Percentiles rank a stretch among this genome's conserved stretches.
Evolutionary conservation across 2,888 invertebrate species (phyloP).

Genomic region (Toxonevra muliebris): DNA sequence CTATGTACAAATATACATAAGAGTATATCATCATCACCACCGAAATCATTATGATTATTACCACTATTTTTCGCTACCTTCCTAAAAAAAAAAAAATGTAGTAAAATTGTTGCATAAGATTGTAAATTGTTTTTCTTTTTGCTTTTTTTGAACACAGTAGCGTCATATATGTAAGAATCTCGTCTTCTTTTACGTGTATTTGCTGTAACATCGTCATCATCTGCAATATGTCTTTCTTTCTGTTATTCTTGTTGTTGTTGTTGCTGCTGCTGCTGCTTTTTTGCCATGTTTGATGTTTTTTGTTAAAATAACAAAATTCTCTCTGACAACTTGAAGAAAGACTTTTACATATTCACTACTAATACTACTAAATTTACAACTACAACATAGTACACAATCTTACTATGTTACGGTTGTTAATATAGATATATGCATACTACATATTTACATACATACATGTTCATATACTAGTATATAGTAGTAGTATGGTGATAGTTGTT

Average conservation of each 20-base stretch:
- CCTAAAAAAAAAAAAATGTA: too few relatives aligned
- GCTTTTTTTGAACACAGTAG: not conserved
- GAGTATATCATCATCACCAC: not conserved
- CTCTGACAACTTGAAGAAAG: not conserved
- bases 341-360: too few relatives aligned
- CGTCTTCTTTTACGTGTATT: conserved; percentile 11
- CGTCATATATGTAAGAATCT: not conserved
- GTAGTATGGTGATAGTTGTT: conserved; percentile 17
- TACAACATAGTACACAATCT: too few relatives aligned
- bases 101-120: too few relatives aligned
- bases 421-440: not conserved
- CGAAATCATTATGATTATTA: not conserved
- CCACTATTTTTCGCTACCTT: conserved; percentile 10
- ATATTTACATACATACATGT: not conserved
- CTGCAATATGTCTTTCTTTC: conserved; percentile 27
- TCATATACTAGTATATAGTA: not conserved
- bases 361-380: too few relatives aligned
- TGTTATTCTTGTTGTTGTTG: conserved; percentile 25
- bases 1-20: conserved; percentile 11
- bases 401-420: too few relatives aligned
- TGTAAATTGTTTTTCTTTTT: too few relatives aligned
- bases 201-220: conserved; percentile 28
- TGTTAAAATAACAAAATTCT: not conserved
- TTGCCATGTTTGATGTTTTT: conserved; percentile 19
- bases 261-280: conserved; percentile 43